These are phyloP conservation scores for Heliconius hortense DNA, from an alignment of 2,888 invertebrate species.

Conservation along the genomic window DNA sequence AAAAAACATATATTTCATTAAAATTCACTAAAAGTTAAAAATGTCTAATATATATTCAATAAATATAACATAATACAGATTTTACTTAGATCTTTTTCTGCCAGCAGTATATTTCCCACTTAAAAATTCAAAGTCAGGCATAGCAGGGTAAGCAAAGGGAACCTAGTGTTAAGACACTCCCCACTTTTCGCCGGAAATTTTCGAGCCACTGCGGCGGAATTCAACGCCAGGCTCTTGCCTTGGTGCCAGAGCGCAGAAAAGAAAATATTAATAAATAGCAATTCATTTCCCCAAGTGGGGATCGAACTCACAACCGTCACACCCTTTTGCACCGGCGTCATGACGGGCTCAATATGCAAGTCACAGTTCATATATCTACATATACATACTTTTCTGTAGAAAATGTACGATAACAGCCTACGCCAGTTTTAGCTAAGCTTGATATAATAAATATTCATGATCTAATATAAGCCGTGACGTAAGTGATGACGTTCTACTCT, in stretches of 20 bases:
- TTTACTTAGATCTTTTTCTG: background rate
- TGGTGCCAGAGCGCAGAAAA: no score
- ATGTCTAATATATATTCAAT: background rate
- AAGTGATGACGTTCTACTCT: constrained; percentile 42
- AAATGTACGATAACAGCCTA: background rate
- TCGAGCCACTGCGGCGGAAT: no score
- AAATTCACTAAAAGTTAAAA: background rate
- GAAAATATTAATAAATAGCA: no score
- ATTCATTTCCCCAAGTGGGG: no score
- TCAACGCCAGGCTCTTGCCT: no score
- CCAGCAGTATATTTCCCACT: background rate
- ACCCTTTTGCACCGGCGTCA: no score
- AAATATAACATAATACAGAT: background rate
- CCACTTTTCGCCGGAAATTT: no score
- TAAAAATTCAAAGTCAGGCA: background rate
- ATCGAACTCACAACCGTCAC: no score
- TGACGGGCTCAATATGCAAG: background rate
- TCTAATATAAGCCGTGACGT: constrained; percentile 37
- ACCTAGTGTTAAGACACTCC: no score
- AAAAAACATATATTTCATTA: background rate
- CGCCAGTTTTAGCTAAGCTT: background rate
- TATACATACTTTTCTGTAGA: background rate
- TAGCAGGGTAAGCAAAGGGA: no score
- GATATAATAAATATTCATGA: constrained; percentile 27
- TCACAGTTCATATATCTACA: background rate